phyloP scores from a whole-genome alignment of 2,113 vertebrate species.

The Atractosteus spatula region DNA sequence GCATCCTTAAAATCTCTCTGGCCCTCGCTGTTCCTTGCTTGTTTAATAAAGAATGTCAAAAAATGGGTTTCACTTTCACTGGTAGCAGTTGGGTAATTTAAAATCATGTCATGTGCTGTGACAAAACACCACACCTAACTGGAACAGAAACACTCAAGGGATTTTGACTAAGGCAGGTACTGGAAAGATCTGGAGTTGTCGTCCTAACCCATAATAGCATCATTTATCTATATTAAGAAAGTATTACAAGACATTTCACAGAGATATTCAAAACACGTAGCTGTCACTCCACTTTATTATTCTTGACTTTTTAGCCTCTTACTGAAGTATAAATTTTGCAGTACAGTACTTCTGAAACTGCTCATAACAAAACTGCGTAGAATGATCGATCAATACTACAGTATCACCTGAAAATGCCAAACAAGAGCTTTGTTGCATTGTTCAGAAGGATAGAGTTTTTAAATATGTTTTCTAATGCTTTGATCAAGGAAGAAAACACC shows the following conservation, averaged over 20 bases:
- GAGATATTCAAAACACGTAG: neutral
- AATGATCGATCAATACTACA: too few species aligned
- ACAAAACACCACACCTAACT: neutral
- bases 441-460: too few species aligned
- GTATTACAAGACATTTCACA: constrained; percentile 12
- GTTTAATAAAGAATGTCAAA: too few species aligned
- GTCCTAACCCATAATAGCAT: constrained; percentile 10
- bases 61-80: too few species aligned
- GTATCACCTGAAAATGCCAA: too few species aligned
- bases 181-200: constrained; percentile 14
- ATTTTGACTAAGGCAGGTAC: constrained; percentile 11
- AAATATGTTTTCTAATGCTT: neutral
- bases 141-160: constrained; percentile 11
- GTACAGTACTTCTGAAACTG: neutral
- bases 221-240: constrained; percentile 20
- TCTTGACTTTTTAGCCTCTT: neutral
- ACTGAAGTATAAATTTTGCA: constrained; percentile 10
- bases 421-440: too few species aligned
- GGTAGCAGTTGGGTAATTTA: too few species aligned
- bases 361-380: neutral
- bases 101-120: too few species aligned
- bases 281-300: constrained; percentile 1
- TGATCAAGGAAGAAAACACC: too few species aligned
- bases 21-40: too few species aligned
- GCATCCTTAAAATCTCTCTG: too few species aligned